A percentile compares a stretch with the other conserved stretches of the same genome.
Conservation (phyloP, 2,113 vertebrate genomes). For the Osmerus mordax region DNA sequence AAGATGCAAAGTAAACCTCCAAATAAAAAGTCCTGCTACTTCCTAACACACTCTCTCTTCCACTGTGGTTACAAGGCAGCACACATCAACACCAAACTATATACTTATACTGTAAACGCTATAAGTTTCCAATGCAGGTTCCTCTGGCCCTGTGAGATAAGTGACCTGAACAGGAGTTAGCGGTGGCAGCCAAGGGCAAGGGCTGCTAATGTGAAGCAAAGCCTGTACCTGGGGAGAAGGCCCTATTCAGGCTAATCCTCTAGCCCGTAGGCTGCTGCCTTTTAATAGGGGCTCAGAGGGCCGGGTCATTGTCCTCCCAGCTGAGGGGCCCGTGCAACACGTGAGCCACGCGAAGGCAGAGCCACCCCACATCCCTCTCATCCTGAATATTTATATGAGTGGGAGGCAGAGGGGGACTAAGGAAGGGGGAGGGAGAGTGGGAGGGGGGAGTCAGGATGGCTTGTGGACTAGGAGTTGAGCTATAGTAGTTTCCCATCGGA, state of each 20-base stretch:
- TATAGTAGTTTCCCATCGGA: no score
- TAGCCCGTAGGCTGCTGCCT: constrained; percentile 72
- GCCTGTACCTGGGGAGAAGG: constrained; percentile 78
- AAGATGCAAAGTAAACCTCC: no score
- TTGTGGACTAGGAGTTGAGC: no score
- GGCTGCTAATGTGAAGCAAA: constrained; percentile 78
- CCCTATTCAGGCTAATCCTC: constrained; percentile 78
- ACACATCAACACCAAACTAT: not conserved
- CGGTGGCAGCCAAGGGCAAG: constrained; percentile 70
- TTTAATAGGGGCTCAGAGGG: constrained; percentile 72
- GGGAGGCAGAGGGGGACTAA: not conserved
- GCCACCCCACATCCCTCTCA: constrained; percentile 32
- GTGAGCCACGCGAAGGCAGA: constrained; percentile 49
- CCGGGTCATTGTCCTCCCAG: constrained; percentile 68
- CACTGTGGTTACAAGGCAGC: not conserved
- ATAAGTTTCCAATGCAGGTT: not conserved
- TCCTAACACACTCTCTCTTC: no score
- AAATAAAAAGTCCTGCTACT: no score
- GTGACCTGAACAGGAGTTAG: constrained; percentile 73
- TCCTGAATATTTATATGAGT: constrained; percentile 48
- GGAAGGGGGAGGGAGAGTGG: no score
- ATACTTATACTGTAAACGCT: constrained; percentile 57
- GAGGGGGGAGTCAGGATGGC: no score
- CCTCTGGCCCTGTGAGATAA: constrained; percentile 61
- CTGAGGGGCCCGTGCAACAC: constrained; percentile 66